phyloP scores from a whole-genome alignment of 2,797 vertebrate genomes.

The Notolepis coatsorum region DNA sequence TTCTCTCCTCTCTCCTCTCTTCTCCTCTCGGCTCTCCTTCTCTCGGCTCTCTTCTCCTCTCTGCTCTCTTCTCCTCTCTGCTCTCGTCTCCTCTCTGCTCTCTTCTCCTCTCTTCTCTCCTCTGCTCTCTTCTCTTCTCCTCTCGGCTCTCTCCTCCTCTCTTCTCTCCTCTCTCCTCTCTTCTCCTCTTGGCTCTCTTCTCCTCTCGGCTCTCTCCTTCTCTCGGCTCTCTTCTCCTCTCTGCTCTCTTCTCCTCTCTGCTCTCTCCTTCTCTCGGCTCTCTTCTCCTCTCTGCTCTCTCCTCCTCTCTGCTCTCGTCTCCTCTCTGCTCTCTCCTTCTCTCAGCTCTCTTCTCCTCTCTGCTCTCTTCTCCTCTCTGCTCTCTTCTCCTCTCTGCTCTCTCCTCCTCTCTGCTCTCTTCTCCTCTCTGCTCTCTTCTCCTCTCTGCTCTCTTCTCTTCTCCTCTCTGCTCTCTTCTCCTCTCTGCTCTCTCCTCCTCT shows the following conservation, averaged over 20 bases:
- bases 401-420: constrained; percentile 10
- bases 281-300: not conserved
- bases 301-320: constrained; percentile 4
- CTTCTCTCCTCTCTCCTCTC: constrained; percentile 9
- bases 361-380: constrained; percentile 50
- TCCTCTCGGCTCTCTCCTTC: constrained; percentile 1
- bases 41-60: constrained; percentile 2
- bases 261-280: constrained; percentile 4
- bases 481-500: constrained; percentile 1
- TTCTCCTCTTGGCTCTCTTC: not conserved
- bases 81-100: constrained; percentile 5
- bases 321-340: constrained; percentile 3
- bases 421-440: not conserved
- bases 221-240: constrained; percentile 2
- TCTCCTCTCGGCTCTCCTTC: not conserved
- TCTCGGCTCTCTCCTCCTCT: not conserved
- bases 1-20: constrained; percentile 2
- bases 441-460: not conserved
- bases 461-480: constrained; percentile 50
- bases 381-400: not conserved
- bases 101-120: constrained; percentile 24
- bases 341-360: not conserved
- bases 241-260: not conserved
- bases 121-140: constrained; percentile 94
- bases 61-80: not conserved